These are phyloP conservation scores for Recurvirostra avosetta DNA, from an alignment of 2,113 vertebrate genomes.

Conservation along the genomic window DNA sequence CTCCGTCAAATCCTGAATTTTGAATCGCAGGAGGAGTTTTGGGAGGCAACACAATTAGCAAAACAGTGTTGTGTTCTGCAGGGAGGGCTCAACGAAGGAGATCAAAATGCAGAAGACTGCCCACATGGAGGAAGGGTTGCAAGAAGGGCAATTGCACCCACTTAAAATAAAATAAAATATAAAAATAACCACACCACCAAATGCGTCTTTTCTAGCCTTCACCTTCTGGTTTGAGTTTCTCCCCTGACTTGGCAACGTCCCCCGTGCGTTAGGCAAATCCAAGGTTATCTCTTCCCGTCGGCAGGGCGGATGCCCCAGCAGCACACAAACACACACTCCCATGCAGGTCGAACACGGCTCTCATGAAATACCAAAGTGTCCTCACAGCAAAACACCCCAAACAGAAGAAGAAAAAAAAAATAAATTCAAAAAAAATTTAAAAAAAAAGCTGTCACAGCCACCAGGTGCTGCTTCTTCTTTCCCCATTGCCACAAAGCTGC, in stretches of 20 bases:
- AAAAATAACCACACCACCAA: no score
- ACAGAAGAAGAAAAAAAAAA: not conserved
- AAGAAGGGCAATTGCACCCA: not conserved
- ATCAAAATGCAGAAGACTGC: not conserved
- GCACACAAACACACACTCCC: not conserved
- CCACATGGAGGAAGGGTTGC: not conserved
- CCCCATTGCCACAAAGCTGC: not conserved
- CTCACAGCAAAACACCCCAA: not conserved
- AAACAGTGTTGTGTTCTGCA: not conserved
- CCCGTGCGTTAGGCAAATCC: rapidly evolving
- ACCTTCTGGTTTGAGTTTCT: not conserved
- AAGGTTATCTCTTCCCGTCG: not conserved
- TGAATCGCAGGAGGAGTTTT: not conserved
- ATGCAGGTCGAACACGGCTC: not conserved
- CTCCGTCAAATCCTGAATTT: not conserved
- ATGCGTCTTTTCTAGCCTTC: not conserved
- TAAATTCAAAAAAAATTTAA: not conserved
- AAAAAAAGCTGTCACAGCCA: not conserved
- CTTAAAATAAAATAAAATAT: no score
- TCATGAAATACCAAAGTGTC: rapidly evolving
- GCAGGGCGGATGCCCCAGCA: not conserved
- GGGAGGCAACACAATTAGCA: not conserved
- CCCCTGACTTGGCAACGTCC: rapidly evolving
- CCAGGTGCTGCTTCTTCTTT: not conserved
- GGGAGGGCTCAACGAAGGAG: not conserved